These are phyloP conservation scores for Petrosia ficiformis DNA, from an alignment of 37 sponge, comb jelly and placozoan species.

Conservation along the genomic window DNA sequence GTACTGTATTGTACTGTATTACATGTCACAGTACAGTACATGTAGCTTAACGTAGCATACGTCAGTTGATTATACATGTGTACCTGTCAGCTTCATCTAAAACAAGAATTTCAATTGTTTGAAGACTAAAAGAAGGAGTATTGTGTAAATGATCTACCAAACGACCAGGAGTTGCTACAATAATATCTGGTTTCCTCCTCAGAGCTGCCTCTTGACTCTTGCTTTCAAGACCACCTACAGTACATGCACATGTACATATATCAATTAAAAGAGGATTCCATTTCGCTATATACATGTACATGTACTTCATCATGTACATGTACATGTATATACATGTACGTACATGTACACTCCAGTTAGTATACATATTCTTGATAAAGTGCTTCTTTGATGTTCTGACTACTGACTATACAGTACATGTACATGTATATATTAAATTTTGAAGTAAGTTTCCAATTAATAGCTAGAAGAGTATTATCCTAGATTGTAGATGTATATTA, in stretches of 20 bases:
- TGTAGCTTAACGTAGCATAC: not conserved
- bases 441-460: too few species aligned
- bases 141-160: constrained; percentile 96
- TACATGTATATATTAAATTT: too few species aligned
- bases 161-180: constrained; percentile 96
- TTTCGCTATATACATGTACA: too few species aligned
- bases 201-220: constrained; percentile 84
- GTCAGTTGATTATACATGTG: not conserved
- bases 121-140: constrained; percentile 92
- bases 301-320: constrained; percentile 1
- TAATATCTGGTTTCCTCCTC: constrained; percentile 84
- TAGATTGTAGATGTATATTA: too few species aligned
- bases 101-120: constrained; percentile 89
- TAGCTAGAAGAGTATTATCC: too few species aligned
- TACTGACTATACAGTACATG: too few species aligned
- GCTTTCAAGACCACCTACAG: constrained; percentile 94
- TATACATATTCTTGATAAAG: too few species aligned
- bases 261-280: too few species aligned
- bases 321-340: not conserved
- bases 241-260: too few species aligned
- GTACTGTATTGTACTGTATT: not conserved
- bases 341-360: too few species aligned
- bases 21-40: not conserved
- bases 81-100: constrained; percentile 98
- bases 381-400: too few species aligned